Percentiles rank a stretch among this genome's conserved stretches.
phyloP scores from a whole-genome alignment of 2,888 invertebrate species.

The Limnephilus rhombicus region DNA sequence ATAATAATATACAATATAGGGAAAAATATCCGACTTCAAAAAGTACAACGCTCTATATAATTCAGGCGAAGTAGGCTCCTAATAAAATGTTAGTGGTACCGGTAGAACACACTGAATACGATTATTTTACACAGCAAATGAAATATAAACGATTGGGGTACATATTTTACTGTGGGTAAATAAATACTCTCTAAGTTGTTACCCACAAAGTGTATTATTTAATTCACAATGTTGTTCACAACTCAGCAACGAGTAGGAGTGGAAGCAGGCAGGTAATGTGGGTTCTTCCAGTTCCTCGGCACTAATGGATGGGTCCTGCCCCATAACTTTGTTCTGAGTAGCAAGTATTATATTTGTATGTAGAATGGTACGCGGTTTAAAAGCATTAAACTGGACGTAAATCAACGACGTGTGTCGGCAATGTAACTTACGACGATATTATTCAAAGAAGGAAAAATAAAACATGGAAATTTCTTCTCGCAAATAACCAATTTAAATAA shows the following conservation, averaged over 20 bases:
- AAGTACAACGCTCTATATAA: not conserved
- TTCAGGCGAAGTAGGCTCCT: not conserved
- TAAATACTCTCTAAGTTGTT: not conserved
- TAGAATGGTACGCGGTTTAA: not conserved
- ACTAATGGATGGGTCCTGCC: conserved; percentile 36
- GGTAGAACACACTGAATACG: not conserved
- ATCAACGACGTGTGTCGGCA: not conserved
- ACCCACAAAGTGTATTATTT: conserved; percentile 1
- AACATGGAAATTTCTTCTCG: not conserved
- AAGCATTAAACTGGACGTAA: conserved; percentile 1
- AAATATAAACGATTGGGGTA: not conserved
- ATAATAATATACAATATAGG: too few relatives aligned
- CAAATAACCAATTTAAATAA: not conserved
- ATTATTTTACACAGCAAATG: not conserved
- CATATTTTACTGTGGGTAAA: not conserved
- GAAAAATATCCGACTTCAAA: not conserved
- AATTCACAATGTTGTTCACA: conserved; percentile 20
- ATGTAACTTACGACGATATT: not conserved
- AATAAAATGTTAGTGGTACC: not conserved
- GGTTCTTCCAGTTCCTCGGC: conserved; percentile 19
- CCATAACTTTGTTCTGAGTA: conserved; percentile 8
- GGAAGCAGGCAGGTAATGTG: conserved; percentile 10
- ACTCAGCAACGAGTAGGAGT: not conserved
- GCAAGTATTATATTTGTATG: not conserved
- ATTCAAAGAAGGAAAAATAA: not conserved